A percentile compares a stretch with the other conserved stretches of the same genome.
These are phyloP conservation scores for Percina caprodes DNA, from an alignment of 2,113 vertebrate genomes.

Conservation along the genomic window DNA sequence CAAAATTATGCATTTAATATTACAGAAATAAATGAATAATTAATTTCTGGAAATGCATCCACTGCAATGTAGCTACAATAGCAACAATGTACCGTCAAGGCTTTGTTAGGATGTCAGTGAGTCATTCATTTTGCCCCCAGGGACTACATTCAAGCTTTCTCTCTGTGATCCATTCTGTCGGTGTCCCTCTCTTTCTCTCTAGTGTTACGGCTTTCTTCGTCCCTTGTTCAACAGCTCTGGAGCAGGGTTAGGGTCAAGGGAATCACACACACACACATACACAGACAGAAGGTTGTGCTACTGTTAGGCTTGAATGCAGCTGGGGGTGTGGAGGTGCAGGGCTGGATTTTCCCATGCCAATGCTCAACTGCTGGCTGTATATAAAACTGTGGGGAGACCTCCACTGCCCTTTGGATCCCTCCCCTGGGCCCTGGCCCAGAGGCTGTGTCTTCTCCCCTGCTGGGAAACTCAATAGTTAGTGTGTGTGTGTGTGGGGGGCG, in stretches of 20 bases:
- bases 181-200: slow-evolving; percentile 46
- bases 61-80: no score
- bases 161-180: slow-evolving; percentile 57
- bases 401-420: slow-evolving; percentile 74
- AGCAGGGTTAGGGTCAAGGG: slow-evolving; percentile 71
- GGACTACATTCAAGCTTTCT: slow-evolving; percentile 66
- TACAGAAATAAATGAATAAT: neutral
- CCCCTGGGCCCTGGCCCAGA: slow-evolving; percentile 65
- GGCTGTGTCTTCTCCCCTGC: slow-evolving; percentile 77
- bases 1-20: neutral
- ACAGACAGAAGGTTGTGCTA: slow-evolving; percentile 63
- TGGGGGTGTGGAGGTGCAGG: slow-evolving; percentile 63
- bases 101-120: slow-evolving; percentile 56
- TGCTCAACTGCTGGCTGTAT: slow-evolving; percentile 76
- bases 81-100: neutral
- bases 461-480: slow-evolving; percentile 76
- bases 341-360: slow-evolving; percentile 82
- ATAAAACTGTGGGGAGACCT: slow-evolving; percentile 72
- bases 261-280: slow-evolving; percentile 58
- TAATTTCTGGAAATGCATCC: neutral
- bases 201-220: slow-evolving; percentile 53
- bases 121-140: slow-evolving; percentile 71
- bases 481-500: slow-evolving; percentile 60
- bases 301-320: slow-evolving; percentile 73
- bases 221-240: slow-evolving; percentile 77